Evolutionary conservation across 2,888 invertebrate genomes (phyloP), one percentile per base, ranked within the genome.

Genomic region (Cheiracanthium punctorium): DNA sequence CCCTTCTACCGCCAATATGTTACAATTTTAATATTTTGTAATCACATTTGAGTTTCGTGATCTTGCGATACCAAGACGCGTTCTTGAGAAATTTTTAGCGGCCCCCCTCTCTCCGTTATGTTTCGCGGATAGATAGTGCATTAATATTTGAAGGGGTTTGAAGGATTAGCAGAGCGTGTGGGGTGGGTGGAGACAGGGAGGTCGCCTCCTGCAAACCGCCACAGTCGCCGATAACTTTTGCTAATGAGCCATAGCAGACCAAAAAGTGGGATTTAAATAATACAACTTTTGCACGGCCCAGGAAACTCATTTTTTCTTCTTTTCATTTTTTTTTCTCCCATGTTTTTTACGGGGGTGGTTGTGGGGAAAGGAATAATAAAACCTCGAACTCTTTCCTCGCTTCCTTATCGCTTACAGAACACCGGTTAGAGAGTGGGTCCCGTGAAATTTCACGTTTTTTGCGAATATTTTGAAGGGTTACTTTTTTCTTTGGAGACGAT

Each of bases 261-360:
- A 79, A 86, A 58, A 85, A 86, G 86, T 70, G 86, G 58, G 86
- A 86, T 86, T 86, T 86, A 86, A 86, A 86, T 86, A 86, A 86
- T 86, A 80, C 86, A 86, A 80, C 80, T 76, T 86, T 86, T 80
- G 82, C 67, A 69, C 33, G 79, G 79, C 41, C 52, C 24, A 79
- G 73, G 80, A 80, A 85, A 32, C 33, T 43, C 48, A 72, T 48
- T 43, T 72, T 72, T 71, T 28, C 41, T 29, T n/a, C 2, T 8
- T 24, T 41, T 37, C 43, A 24, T 28, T 76, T 82, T 70, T 82
- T 75, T 81, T 58, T 75, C n/a, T n/a, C n/a, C 67, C 75, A 65
- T 65, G 64, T 75, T 75, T 65, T 58, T 33, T 1, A 5, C 8
- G 69, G 33, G 33, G 69, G 69, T 32, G 64, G 32, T 24, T 43